Base-by-base conservation (phyloP, 2,888 invertebrate species). In the Seira ritae region DNA sequence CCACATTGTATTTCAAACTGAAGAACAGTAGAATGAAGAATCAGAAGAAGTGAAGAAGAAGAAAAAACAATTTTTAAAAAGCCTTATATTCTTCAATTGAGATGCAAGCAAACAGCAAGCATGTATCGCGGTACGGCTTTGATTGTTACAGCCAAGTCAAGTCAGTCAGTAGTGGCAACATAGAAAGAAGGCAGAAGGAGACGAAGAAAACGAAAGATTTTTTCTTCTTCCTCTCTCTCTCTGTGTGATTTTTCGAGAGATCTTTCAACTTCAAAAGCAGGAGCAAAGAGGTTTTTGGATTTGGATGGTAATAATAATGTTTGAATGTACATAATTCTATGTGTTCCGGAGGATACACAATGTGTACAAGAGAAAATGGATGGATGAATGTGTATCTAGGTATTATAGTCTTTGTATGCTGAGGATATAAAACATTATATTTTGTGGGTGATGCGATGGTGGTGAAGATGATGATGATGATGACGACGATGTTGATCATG, bases 91-190 rank as follows among this genome's bases (percentile, higher is more conserved):
- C 23, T 67, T 20, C 8, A 62, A 20, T 50, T 67, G n/a, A 31
- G 55, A 55, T 55, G 31, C 31, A 50, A 15, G 50, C 50, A 50
- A n/a, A 8, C 42, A 42, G 22, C 62, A 62, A 55, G 15, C 55
- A 3, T 12, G 55, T 55, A 55, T 55, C 6, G 8, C 8, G 31
- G 50, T 23, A 46, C 69, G 42, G 69, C 17, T 22, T 42, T 2
- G 31, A 2, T 37, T 23, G 65, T 74, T 66, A 23, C 66, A 42
- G 66, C 8, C n/a, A n/a, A n/a, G n/a, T 74, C 66, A 65, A 71
- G 55, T 74, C 74, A 66, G 71, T 74, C 66, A 65, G 42, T 74
- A 42, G 65, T 65, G 31, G 62, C 37, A 73, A 22, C 60, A 60
- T 71, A 22, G 12, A 71, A 71, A 1, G n/a, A 68, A 17, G n/a